Evolutionary conservation across 2,888 invertebrate species (phyloP).

Genomic region (Drosophila differens): DNA sequence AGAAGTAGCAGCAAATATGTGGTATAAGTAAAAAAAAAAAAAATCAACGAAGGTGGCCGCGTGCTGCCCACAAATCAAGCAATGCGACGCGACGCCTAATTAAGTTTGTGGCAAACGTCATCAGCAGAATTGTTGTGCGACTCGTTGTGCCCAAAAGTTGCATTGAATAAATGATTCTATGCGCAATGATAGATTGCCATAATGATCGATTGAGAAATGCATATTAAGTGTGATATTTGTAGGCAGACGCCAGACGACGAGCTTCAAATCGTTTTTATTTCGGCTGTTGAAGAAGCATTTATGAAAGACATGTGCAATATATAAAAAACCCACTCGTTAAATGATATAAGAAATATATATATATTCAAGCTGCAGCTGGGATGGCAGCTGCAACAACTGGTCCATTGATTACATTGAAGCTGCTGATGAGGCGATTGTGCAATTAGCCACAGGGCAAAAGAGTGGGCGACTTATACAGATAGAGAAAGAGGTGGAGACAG

Average conservation of each 20-base stretch:
- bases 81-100: constrained; percentile 50
- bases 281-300: constrained; percentile 29
- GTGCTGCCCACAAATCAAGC: constrained; percentile 40
- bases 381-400: constrained; percentile 40
- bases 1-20: neutral
- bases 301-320: constrained; percentile 6
- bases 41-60: constrained; percentile 25
- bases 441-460: constrained; percentile 26
- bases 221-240: constrained; percentile 30
- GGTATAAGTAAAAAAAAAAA: constrained; percentile 3
- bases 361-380: constrained; percentile 1
- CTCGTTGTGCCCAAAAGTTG: constrained; percentile 50
- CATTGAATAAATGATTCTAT: constrained; percentile 25
- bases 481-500: neutral
- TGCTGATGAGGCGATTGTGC: constrained; percentile 39
- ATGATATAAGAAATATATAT: neutral
- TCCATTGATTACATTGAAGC: constrained; percentile 40
- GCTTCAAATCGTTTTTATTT: constrained; percentile 4
- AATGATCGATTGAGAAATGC: constrained; percentile 39
- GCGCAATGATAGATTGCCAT: constrained; percentile 35
- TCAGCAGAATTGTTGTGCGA: constrained; percentile 9
- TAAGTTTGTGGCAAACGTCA: constrained; percentile 56
- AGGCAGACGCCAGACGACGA: constrained; percentile 38
- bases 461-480: constrained; percentile 16
- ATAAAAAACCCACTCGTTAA: constrained; percentile 17